phyloP scores from a whole-genome alignment of 2,797 vertebrate species.

The Petrocephalus schoutedeni region DNA sequence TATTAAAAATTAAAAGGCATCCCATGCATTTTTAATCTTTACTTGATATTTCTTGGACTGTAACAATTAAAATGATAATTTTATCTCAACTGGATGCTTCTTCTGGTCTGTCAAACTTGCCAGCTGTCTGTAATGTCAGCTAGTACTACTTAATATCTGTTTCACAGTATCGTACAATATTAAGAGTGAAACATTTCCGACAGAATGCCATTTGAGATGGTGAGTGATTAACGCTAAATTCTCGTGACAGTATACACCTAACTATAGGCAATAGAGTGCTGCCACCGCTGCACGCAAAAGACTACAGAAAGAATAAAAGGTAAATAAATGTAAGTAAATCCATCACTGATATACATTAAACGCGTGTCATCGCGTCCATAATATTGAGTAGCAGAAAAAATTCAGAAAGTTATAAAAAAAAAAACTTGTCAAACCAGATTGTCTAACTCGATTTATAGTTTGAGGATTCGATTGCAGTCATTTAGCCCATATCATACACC shows the following conservation, averaged over 20 bases:
- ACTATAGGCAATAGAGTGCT: neutral
- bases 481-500: neutral
- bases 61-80: conserved; percentile 8
- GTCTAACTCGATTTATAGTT: neutral
- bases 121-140: neutral
- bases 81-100: conserved; percentile 1
- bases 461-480: neutral
- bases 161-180: neutral
- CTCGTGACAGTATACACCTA: neutral
- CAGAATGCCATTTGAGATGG: neutral
- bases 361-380: neutral
- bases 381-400: neutral
- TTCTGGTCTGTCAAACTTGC: neutral
- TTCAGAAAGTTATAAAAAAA: neutral
- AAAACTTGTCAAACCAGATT: neutral
- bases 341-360: neutral
- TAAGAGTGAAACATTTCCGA: neutral
- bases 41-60: neutral
- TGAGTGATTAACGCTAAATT: neutral
- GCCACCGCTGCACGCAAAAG: neutral
- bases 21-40: neutral
- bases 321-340: neutral
- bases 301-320: neutral
- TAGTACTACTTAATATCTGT: neutral
- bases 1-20: conserved; percentile 2